Evolutionary conservation across 2,888 invertebrate species (phyloP).

Genomic region (Tiphia femorata): DNA sequence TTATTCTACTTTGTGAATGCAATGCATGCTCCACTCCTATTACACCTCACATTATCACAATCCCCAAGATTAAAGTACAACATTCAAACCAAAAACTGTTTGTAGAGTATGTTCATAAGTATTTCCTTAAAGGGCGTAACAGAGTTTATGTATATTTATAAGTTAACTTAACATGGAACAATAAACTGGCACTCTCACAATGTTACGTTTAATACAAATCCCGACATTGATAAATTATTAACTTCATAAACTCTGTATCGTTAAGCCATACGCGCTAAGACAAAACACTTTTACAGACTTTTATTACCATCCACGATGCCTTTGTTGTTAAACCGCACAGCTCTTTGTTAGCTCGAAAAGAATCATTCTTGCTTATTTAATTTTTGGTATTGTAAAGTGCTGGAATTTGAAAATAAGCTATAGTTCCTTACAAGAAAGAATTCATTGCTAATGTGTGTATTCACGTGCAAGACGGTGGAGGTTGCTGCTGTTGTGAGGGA

Average conservation of each 20-base stretch:
- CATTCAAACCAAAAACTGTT: background rate
- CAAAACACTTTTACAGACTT: too few relatives aligned
- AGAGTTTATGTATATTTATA: slow-evolving; percentile 6
- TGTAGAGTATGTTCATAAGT: background rate
- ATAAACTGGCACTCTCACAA: slow-evolving; percentile 24
- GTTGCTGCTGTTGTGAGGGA: slow-evolving; percentile 66
- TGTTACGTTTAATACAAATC: slow-evolving; percentile 1
- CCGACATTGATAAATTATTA: slow-evolving; percentile 10
- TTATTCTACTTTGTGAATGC: slow-evolving; percentile 1
- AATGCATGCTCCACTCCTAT: background rate
- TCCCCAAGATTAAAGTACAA: slow-evolving; percentile 1
- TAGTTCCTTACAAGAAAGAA: too few relatives aligned
- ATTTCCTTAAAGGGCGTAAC: background rate
- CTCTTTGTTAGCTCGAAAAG: too few relatives aligned
- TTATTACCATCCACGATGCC: too few relatives aligned
- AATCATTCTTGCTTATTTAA: too few relatives aligned
- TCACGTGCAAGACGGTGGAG: slow-evolving; percentile 63
- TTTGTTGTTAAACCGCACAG: too few relatives aligned
- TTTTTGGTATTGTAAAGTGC: too few relatives aligned
- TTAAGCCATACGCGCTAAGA: too few relatives aligned
- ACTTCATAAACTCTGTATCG: slow-evolving; percentile 7
- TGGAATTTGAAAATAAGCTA: slow-evolving; percentile 2
- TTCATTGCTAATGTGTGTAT: slow-evolving; percentile 12
- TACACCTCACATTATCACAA: too few relatives aligned
- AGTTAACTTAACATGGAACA: slow-evolving; percentile 8